These are phyloP conservation scores for Molothrus aeneus DNA, from an alignment of 2,797 vertebrate genomes.

Conservation along the genomic window DNA sequence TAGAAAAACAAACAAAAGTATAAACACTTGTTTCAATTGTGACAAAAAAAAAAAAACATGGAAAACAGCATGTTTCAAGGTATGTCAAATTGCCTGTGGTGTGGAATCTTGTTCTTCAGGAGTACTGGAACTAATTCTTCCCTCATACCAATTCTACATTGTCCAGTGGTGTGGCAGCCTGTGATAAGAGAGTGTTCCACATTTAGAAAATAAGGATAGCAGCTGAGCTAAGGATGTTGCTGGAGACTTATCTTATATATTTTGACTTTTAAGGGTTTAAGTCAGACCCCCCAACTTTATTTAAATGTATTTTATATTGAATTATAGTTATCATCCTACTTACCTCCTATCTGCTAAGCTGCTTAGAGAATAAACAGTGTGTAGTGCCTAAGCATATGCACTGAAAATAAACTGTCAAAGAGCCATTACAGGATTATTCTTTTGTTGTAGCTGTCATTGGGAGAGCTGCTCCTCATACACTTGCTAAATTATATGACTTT, in stretches of 20 bases:
- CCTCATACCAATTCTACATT: slow-evolving; percentile 16
- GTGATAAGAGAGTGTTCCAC: slow-evolving; percentile 35
- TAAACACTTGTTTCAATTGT: not conserved
- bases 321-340: slow-evolving; percentile 57
- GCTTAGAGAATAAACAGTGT: slow-evolving; percentile 58
- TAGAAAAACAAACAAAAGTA: not conserved
- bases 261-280: slow-evolving; percentile 44
- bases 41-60: not conserved
- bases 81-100: not conserved
- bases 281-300: slow-evolving; percentile 48
- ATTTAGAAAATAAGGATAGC: slow-evolving; percentile 35
- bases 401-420: slow-evolving; percentile 54
- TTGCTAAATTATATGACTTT: slow-evolving; percentile 25
- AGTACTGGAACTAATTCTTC: slow-evolving; percentile 48
- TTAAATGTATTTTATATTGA: slow-evolving; percentile 61
- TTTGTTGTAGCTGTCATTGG: slow-evolving; percentile 46
- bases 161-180: slow-evolving; percentile 34
- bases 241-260: not conserved
- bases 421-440: slow-evolving; percentile 33
- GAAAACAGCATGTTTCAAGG: not conserved
- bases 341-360: slow-evolving; percentile 54
- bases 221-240: not conserved
- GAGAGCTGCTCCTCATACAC: not conserved
- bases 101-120: not conserved
- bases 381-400: not conserved